Evolutionary conservation across 2,113 vertebrate genomes (phyloP), one percentile per base, ranked within the genome.

Genomic region (Baryphthengus martii): DNA sequence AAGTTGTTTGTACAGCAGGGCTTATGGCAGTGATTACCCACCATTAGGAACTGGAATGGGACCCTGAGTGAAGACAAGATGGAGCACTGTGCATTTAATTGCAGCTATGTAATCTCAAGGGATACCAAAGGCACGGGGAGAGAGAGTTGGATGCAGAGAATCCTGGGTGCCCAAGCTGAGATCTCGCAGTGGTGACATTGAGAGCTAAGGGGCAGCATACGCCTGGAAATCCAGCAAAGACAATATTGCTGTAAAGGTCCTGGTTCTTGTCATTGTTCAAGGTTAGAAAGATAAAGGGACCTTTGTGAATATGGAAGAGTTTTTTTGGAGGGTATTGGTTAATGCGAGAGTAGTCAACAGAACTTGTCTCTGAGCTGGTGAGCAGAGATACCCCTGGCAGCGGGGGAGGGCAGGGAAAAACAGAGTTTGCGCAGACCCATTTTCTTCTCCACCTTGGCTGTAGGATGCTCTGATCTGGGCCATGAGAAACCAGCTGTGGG

Each of bases 391-490:
- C 18, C 18, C 14, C 63, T 62, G 18, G 42, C 25, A 68, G 6
- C 2, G 2, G 33, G 71, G 44, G 31, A 59, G 28, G 10, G 37
- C 53, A 53, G 16, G 29, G 21, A 55, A 56, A 9, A 40, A 12
- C 17, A 59, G 74, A 53, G 21, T 24, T 44, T 11, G 12, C 31
- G 33, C 42, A 68, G 61, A 67, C 4, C 4, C 2, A 42, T 7
- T 90, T 63, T 49, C 19, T 37, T 75, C 63, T 90, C 26, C 39
- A 5, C 21, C 17, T 79, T 66, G 72, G 39, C 91, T 94, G 26
- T 88, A 99, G 99, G 99, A 99, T 86, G 99, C 99, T 37, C 93
- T 99, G 93, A 98, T 99, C 45, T 98, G 98, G 66, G 99, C 99
- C 58, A 99, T 99, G 99, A 98, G 97, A 93, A 98, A 97, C 59